A percentile compares a stretch with the other conserved stretches of the same genome.
Conservation (phyloP, 2,113 vertebrate species). For the Rhinogobius similis region DNA sequence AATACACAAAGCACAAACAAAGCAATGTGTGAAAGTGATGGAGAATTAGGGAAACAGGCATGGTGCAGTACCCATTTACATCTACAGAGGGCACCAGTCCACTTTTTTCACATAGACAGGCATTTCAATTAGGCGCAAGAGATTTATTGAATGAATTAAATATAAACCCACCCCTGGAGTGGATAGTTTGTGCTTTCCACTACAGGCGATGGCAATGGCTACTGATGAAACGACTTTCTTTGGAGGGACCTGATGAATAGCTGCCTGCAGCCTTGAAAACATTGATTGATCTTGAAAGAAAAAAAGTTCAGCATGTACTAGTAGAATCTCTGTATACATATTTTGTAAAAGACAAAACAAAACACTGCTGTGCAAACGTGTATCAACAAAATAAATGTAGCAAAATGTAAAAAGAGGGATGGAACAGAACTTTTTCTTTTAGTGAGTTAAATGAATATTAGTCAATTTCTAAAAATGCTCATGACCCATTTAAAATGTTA, state of each 20-base stretch:
- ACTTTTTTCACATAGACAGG: conserved; percentile 52
- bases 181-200: conserved; percentile 32
- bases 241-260: conserved; percentile 23
- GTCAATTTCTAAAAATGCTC: not conserved
- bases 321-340: conserved; percentile 53
- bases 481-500: too few relatives aligned
- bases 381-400: not conserved
- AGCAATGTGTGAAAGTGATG: conserved; percentile 4
- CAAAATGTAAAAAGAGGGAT: not conserved
- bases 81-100: conserved; percentile 76
- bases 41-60: not conserved
- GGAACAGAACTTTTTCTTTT: too few relatives aligned
- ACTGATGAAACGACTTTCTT: conserved; percentile 41
- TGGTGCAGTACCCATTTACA: conserved; percentile 47
- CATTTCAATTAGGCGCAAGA: conserved; percentile 67
- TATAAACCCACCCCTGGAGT: conserved; percentile 65
- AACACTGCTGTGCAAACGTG: not conserved
- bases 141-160: conserved; percentile 74
- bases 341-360: conserved; percentile 43
- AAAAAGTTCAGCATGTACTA: conserved; percentile 18
- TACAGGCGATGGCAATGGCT: conserved; percentile 13
- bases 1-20: conserved; percentile 15
- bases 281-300: conserved; percentile 27
- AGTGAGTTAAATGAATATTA: too few relatives aligned
- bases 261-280: conserved; percentile 40